Percentiles rank a stretch among this genome's conserved stretches.
These are phyloP conservation scores for Metallyticus violacea DNA, from an alignment of 2,888 invertebrate genomes.

Conservation along the genomic window DNA sequence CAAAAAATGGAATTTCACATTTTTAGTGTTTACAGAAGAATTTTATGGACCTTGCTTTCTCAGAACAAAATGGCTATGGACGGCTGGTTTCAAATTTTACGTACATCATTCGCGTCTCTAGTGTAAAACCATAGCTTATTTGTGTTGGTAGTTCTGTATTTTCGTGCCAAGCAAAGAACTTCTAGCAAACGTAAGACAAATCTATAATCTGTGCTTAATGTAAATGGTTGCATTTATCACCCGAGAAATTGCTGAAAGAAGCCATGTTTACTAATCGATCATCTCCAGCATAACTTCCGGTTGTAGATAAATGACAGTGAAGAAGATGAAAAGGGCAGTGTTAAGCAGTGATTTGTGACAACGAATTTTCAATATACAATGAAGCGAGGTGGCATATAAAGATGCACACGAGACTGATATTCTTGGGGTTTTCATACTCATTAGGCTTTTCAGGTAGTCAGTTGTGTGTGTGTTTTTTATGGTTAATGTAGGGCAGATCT, in stretches of 20 bases:
- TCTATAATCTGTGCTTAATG: not conserved
- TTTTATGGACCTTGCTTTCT: too few species aligned
- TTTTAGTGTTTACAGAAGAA: too few species aligned
- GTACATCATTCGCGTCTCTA: too few species aligned
- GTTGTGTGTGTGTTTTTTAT: not conserved
- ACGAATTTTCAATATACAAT: not conserved
- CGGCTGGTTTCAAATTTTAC: too few species aligned
- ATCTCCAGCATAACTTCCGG: constrained; percentile 10
- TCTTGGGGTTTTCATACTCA: constrained; percentile 27
- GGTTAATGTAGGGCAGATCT: constrained; percentile 1
- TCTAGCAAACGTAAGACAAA: too few species aligned
- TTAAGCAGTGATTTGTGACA: constrained; percentile 4
- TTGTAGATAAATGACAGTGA: not conserved
- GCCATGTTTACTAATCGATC: constrained; percentile 25
- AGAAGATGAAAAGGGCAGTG: not conserved
- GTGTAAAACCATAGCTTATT: too few species aligned
- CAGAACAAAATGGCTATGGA: too few species aligned
- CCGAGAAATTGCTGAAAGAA: constrained; percentile 17
- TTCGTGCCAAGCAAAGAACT: too few species aligned
- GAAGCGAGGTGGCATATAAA: constrained; percentile 20
- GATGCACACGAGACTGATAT: constrained; percentile 24
- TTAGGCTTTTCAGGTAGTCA: constrained; percentile 29
- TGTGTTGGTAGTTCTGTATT: too few species aligned
- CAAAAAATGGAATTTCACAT: too few species aligned
- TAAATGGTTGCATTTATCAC: too few species aligned